These are phyloP conservation scores for Polyommatus icarus DNA, from an alignment of 2,888 invertebrate species.

Conservation along the genomic window DNA sequence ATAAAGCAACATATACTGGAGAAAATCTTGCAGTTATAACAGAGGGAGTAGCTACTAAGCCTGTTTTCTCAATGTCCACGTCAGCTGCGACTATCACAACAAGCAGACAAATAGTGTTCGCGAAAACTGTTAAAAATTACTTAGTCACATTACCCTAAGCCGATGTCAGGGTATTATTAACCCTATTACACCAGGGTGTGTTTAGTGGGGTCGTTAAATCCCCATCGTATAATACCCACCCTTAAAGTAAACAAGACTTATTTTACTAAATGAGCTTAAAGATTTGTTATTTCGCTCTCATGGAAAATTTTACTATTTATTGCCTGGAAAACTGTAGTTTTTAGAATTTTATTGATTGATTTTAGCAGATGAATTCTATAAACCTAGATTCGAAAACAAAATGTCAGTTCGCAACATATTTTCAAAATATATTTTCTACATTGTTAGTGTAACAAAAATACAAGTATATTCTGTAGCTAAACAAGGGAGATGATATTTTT, in stretches of 20 bases:
- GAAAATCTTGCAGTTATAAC: neutral
- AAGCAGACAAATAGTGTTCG: slow-evolving; percentile 3
- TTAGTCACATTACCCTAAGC: slow-evolving; percentile 28
- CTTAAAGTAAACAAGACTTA: slow-evolving; percentile 24
- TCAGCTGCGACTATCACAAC: slow-evolving; percentile 4
- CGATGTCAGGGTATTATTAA: slow-evolving; percentile 28
- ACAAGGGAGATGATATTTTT: slow-evolving; percentile 4
- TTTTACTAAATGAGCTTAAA: slow-evolving; percentile 24
- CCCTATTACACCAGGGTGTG: slow-evolving; percentile 25
- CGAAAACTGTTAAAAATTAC: slow-evolving; percentile 30
- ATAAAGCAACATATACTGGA: too few relatives aligned
- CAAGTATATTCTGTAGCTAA: slow-evolving; percentile 16
- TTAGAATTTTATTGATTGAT: too few relatives aligned
- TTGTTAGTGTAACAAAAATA: slow-evolving; percentile 17
- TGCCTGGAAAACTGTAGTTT: too few relatives aligned
- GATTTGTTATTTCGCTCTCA: slow-evolving; percentile 13
- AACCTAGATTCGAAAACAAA: too few relatives aligned
- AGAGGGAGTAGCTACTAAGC: neutral
- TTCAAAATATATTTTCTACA: neutral
- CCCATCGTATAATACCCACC: slow-evolving; percentile 25
- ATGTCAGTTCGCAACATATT: neutral
- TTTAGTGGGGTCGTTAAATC: slow-evolving; percentile 26
- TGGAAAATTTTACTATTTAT: neutral
- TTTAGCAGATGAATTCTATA: too few relatives aligned
- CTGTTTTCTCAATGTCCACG: neutral